phyloP scores from a whole-genome alignment of 2,888 invertebrate genomes.

The Tineola bisselliella region DNA sequence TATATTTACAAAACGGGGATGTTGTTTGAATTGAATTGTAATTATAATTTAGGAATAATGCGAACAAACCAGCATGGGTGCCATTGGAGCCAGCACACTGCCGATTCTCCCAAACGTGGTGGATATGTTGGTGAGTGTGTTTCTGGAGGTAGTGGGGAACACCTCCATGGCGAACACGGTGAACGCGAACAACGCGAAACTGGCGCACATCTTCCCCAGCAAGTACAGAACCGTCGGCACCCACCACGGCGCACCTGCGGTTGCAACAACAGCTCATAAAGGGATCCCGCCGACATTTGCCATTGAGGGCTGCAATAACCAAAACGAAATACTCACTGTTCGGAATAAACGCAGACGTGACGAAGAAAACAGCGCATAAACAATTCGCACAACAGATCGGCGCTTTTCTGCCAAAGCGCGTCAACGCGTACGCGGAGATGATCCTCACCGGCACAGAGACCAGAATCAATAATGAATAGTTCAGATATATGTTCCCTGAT shows the following conservation, averaged over 20 bases:
- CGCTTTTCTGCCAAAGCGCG: slow-evolving; percentile 67
- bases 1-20: too few species aligned
- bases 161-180: slow-evolving; percentile 75
- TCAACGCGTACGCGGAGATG: slow-evolving; percentile 64
- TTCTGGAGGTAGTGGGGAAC: slow-evolving; percentile 74
- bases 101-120: slow-evolving; percentile 73
- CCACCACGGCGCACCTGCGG: slow-evolving; percentile 30
- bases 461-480: slow-evolving; percentile 73
- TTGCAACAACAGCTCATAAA: too few species aligned
- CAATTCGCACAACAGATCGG: slow-evolving; percentile 52
- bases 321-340: slow-evolving; percentile 51
- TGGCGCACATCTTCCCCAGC: slow-evolving; percentile 73
- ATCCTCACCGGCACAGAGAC: slow-evolving; percentile 72
- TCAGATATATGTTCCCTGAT: slow-evolving; percentile 78
- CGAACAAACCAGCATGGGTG: slow-evolving; percentile 73
- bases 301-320: too few species aligned
- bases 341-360: slow-evolving; percentile 65
- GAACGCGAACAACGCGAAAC: slow-evolving; percentile 71
- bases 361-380: slow-evolving; percentile 61
- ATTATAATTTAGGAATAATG: too few species aligned
- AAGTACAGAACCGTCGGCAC: slow-evolving; percentile 63
- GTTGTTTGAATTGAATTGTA: too few species aligned
- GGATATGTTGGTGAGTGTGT: slow-evolving; percentile 72
- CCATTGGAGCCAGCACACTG: slow-evolving; percentile 72
- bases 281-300: too few species aligned